Conservation (phyloP, 2,888 invertebrate species). For the Cyclophora albipunctata region DNA sequence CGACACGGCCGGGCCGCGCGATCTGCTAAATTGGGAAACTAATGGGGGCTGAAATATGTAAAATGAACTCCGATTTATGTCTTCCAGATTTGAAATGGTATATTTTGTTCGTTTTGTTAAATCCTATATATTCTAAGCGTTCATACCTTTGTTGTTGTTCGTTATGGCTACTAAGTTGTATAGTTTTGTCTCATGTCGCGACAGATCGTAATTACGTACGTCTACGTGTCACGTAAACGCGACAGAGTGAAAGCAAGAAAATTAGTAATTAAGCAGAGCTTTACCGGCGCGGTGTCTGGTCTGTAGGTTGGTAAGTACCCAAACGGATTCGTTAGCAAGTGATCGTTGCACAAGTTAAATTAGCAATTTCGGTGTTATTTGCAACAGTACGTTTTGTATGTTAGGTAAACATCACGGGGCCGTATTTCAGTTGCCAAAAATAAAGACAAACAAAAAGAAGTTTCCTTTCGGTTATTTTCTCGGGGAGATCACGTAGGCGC, state of each 20-base stretch:
- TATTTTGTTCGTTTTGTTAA: not conserved
- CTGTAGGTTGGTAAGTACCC: not conserved
- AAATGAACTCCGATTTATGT: not conserved
- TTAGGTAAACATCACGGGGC: not conserved
- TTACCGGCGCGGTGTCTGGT: slow-evolving; percentile 4
- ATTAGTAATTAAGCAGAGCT: slow-evolving; percentile 34
- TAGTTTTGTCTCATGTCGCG: not conserved
- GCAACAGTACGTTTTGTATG: no score
- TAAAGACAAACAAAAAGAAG: slow-evolving; percentile 59
- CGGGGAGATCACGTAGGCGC: slow-evolving; percentile 69
- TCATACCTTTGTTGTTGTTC: not conserved
- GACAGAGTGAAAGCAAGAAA: slow-evolving; percentile 25
- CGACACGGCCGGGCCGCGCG: slow-evolving; percentile 18
- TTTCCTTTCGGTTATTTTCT: slow-evolving; percentile 59
- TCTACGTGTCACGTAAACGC: slow-evolving; percentile 14
- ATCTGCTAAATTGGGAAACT: slow-evolving; percentile 26
- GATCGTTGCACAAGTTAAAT: slow-evolving; percentile 9
- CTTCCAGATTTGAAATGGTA: not conserved
- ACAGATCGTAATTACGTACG: not conserved
- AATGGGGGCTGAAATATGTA: slow-evolving; percentile 21
- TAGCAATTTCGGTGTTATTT: not conserved
- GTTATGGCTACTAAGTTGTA: not conserved
- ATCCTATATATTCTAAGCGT: not conserved
- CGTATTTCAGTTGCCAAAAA: slow-evolving; percentile 39
- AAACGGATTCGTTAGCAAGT: not conserved